Evolutionary conservation across 1,140 invertebrate genomes (phyloP), one percentile per base, ranked within the genome.

Genomic region (Polyergus mexicanus): DNA sequence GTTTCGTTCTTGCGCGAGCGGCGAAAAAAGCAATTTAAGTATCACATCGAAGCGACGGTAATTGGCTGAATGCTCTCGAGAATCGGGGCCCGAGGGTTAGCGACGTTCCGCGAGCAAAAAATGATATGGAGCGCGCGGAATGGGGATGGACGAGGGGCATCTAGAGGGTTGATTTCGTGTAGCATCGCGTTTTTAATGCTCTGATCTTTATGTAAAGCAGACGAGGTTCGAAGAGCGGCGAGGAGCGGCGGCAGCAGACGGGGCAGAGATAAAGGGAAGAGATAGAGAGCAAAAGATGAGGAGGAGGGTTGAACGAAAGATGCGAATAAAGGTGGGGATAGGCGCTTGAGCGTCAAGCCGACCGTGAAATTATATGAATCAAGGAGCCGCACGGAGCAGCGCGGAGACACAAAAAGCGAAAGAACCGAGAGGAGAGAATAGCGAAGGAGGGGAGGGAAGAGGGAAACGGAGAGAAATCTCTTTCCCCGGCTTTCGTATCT

Each of bases 321-420:
- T 65, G 65, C 63, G 77, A 54, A 81, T 56, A 28, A 22, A 47
- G 10, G 51, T 19, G 77, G 66, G 51, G 86, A 72, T 80, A 84
- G 87, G 81, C 87, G 90, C 91, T 91, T 87, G 86, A 93, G 92
- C 87, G 86, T 85, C 90, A 94, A 94, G 90, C 93, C 91, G 87
- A 94, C 87, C 93, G 92, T 94, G 93, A 94, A 94, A 94, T 94
- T 94, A 92, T 94, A 92, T 93, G 92, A 94, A 93, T 94, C 93
- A 87, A 92, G 92, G 87, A 92, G 88, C 85, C 76, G 87, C 85
- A 84, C 63, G 81, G 72, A 85, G 84, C 65, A 88, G 56, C 85
- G 80, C 88, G 87, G 91, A 86, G 90, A 92, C 91, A 93, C 89
- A 92, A 92, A 92, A 93, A 91, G 80, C 91, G 60, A 69, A 91